phyloP scores from a whole-genome alignment of 2,888 invertebrate species.

The Sepioteuthis lessoniana region DNA sequence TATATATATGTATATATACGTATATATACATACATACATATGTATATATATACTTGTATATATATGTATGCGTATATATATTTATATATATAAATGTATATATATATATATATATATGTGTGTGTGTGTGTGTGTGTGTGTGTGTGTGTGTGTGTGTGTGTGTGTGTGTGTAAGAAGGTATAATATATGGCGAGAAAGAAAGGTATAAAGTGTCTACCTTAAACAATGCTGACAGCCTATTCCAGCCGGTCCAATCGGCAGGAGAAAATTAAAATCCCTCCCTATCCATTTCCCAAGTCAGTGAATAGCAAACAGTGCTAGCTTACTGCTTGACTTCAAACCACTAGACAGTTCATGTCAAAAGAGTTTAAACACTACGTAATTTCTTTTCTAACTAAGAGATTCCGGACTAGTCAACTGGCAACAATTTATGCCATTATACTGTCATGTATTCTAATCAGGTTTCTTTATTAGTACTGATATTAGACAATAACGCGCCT shows the following conservation, averaged over 20 bases:
- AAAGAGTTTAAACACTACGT: conserved; percentile 33
- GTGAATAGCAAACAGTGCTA: conserved; percentile 1
- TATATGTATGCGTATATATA: too few species aligned
- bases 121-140: too few species aligned
- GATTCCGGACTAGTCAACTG: background rate
- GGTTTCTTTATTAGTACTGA: background rate
- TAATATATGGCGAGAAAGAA: background rate
- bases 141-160: too few species aligned
- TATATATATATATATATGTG: too few species aligned
- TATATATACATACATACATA: too few species aligned
- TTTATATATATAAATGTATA: too few species aligned
- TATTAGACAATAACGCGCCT: too few species aligned
- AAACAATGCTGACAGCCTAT: conserved; percentile 33
- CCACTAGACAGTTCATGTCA: background rate
- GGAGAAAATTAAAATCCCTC: conserved; percentile 25
- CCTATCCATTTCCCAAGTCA: background rate
- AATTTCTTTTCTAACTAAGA: background rate
- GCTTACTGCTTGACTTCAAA: background rate
- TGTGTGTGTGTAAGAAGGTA: background rate
- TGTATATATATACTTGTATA: too few species aligned
- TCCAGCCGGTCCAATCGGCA: conserved; percentile 33
- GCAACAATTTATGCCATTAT: background rate
- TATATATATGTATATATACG: background rate
- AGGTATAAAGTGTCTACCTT: background rate
- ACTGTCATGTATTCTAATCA: background rate